Evolutionary conservation across 2,797 vertebrate genomes (phyloP).

Genomic region (Pseudochirops cupreus): DNA sequence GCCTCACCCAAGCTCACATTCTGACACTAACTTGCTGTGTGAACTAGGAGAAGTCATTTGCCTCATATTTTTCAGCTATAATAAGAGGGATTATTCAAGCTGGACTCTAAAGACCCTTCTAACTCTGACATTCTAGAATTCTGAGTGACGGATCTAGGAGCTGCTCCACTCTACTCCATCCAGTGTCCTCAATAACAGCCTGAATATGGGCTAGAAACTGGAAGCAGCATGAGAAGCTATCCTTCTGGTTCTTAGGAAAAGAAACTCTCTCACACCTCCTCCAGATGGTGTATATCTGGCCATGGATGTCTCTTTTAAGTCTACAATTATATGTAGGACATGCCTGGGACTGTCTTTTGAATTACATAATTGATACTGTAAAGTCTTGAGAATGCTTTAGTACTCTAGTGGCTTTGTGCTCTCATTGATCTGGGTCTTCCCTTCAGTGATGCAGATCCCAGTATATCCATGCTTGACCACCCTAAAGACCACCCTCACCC

Average conservation of each 20-base stretch:
- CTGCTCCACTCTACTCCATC: neutral
- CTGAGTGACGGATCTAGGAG: neutral
- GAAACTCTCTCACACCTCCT: neutral
- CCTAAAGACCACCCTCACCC: neutral
- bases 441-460: neutral
- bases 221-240: neutral
- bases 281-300: neutral
- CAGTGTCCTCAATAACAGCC: neutral
- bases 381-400: neutral
- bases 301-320: neutral
- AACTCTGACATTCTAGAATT: neutral
- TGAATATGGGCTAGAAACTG: neutral
- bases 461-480: neutral
- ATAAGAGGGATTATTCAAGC: neutral
- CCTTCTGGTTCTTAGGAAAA: neutral
- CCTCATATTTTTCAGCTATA: neutral
- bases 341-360: neutral
- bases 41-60: neutral
- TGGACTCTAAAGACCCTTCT: neutral
- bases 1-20: neutral
- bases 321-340: neutral
- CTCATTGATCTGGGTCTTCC: neutral
- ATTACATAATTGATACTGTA: neutral
- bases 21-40: neutral
- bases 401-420: neutral